Evolutionary conservation across 2,113 vertebrate genomes (phyloP), one percentile per base, ranked within the genome.

Genomic region (Trichomycterus rosablanca): DNA sequence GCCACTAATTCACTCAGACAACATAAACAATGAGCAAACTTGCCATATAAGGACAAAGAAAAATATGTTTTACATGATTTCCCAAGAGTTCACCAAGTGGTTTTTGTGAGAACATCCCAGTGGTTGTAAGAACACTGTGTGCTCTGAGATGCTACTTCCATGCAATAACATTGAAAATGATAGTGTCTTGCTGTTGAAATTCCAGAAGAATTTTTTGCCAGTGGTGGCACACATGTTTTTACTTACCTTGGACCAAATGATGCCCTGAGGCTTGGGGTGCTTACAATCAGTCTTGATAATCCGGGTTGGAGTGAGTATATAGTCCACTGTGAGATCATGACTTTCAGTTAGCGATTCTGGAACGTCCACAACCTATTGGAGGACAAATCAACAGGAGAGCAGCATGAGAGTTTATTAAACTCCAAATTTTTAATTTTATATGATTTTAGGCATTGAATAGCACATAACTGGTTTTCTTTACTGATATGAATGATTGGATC

Each of bases 251-350:
- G 82, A 83, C 96, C 96, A 99, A 4, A 84, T 74, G 71, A 99
- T 89, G 28, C 91, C 96, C 1, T 48, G 55, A 34, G 96, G 94
- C 56, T 91, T 94, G 0, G 86, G 88, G 6, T 78, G 63, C 59
- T 50, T 65, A 63, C 94, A 95, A 0, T 87, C 42, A 0, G 94
- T 97, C 63, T 80, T 58, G 56, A 99, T 90, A 16, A 88, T 79
- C 76, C 88, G 88, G 4, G 89, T 93, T 0, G 95, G 94, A 2
- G 96, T 98, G 39, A 99, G 87, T 62, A 99, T 92, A 59, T 90
- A 99, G 83, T 99, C 94, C 46, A 99, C 94, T 0, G 87, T 92
- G 73, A 99, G 84, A 75, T 99, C 96, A 2, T 98, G 93, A 35
- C 81, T 86, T 37, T 68, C 94, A 0, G 92, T 76, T 0, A 99